Evolutionary conservation across 1,140 invertebrate species (phyloP), one percentile per base, ranked within the genome.

Genomic region (Drosophila serrata): DNA sequence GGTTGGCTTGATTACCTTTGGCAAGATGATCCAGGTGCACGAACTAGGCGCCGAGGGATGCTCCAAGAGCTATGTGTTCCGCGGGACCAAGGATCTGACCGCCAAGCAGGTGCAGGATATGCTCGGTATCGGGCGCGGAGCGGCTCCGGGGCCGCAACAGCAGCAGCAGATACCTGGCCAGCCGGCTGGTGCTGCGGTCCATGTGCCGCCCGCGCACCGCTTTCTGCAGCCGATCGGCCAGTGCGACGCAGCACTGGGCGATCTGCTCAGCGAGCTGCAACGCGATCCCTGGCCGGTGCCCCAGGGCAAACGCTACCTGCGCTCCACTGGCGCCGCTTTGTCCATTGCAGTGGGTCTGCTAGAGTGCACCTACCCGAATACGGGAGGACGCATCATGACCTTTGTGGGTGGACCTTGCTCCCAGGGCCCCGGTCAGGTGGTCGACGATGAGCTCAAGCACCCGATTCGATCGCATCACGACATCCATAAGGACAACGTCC

Each of bases 351-450:
- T 99, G 39, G 98, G 99, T 37, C 93, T 99, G 46, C 93, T 99
- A 27, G 99, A 99, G 95, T 97, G 97, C 53, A 98, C 97, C 55
- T 99, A 98, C 93, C 98, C 99, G 1, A 99, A 99, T 92, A 98
- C 98, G 84, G 99, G 99, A 39, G 99, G 96, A 24, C 95, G 99
- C 65, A 97, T 99, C 61, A 98, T 99, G 98, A 92, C 98, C 75
- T 99, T 99, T 94, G 95, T 99, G 40, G 98, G 98, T 58, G 99
- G 99, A n/a, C 97, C 99, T 7, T 99, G 99, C 94, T 99, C 99
- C 73, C 98, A 99, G 95, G 99, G 99, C 11, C 99, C 99, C 51
- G 99, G 97, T 92, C 97, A 98, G 94, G 98, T 99, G 40, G 97
- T 99, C 4, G 99, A 99, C 86, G 99, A 99, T 94, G 99, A 99